Evolutionary conservation across 1,140 invertebrate genomes (phyloP).

Genomic region (Leguminivora glycinivorella): DNA sequence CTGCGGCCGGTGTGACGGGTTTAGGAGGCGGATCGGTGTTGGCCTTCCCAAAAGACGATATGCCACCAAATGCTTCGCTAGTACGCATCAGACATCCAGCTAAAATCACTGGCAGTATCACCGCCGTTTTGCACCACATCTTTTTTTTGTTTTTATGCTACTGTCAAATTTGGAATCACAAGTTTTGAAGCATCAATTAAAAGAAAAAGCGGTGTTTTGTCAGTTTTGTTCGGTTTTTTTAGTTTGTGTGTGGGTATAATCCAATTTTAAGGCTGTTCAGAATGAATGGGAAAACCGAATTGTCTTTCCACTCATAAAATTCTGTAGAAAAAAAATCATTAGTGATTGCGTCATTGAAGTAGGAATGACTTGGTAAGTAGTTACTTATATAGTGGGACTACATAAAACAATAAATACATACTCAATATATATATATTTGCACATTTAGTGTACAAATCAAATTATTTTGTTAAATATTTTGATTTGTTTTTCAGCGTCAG

Average conservation of each 20-base stretch:
- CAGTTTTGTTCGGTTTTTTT: constrained; percentile 18
- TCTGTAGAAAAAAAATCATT: constrained; percentile 1
- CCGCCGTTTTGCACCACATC: constrained; percentile 16
- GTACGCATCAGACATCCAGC: constrained; percentile 21
- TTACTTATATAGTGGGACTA: constrained; percentile 19
- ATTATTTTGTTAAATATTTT: no score
- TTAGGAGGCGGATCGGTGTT: constrained; percentile 4
- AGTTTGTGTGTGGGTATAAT: constrained; percentile 16
- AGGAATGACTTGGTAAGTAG: constrained; percentile 10
- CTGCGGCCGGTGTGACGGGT: not conserved
- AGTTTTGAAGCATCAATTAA: constrained; percentile 28
- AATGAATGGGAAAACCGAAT: constrained; percentile 22
- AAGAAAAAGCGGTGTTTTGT: constrained; percentile 25
- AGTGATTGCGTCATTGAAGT: not conserved
- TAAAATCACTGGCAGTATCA: constrained; percentile 16
- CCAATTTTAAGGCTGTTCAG: constrained; percentile 17
- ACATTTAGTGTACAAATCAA: no score
- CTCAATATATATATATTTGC: not conserved
- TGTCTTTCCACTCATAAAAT: constrained; percentile 1
- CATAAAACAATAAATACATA: not conserved
- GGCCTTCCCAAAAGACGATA: constrained; percentile 3
- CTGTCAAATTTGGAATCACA: constrained; percentile 29
- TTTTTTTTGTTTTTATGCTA: constrained; percentile 16
- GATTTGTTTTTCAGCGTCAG: no score
- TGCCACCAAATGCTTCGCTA: constrained; percentile 1